Conservation (phyloP, 2,113 vertebrate species). For the Tachycineta bicolor region DNA sequence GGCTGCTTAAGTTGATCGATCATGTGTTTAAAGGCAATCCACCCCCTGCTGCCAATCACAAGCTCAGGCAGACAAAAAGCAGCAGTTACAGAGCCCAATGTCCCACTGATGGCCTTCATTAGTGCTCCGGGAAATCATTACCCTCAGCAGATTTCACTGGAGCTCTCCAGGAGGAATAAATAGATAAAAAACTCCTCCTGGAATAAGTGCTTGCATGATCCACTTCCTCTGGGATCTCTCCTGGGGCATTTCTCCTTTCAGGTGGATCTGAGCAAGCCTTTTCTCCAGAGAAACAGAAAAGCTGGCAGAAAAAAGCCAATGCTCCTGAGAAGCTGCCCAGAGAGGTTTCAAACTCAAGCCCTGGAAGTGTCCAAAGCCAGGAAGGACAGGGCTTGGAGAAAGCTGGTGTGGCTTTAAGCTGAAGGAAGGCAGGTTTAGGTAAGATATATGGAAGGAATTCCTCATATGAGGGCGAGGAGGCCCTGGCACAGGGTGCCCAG, state of each 20-base stretch:
- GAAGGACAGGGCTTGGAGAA: neutral
- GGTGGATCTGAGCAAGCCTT: neutral
- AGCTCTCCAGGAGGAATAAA: neutral
- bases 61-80: neutral
- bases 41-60: neutral
- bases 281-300: neutral
- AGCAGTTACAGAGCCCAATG: neutral
- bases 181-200: neutral
- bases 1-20: slow-evolving; percentile 9
- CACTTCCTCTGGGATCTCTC: neutral
- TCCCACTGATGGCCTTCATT: neutral
- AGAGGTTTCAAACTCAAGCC: neutral
- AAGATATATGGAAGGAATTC: rapidly evolving
- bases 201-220: neutral
- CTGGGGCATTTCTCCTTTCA: neutral
- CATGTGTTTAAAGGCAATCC: neutral
- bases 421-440: neutral
- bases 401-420: neutral
- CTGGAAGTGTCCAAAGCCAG: neutral
- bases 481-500: neutral
- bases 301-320: neutral
- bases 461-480: neutral
- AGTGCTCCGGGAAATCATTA: neutral
- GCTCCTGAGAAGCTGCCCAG: neutral
- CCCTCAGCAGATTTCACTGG: neutral